Evolutionary conservation across 2,888 invertebrate species (phyloP).

Genomic region (Gortyna flavago): DNA sequence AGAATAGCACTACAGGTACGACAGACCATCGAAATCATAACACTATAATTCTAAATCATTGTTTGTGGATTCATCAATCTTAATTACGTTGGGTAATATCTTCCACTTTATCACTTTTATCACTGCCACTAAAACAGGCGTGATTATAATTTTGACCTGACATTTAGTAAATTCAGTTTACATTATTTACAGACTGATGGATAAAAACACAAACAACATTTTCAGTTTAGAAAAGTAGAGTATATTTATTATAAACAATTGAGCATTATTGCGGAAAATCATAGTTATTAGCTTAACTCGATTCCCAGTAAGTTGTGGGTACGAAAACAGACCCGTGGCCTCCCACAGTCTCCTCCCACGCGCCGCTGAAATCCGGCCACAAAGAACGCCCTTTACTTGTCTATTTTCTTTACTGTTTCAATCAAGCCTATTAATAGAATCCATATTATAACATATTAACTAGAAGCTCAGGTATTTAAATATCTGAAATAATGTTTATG

Average conservation of each 20-base stretch:
- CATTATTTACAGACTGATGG: slow-evolving; percentile 2
- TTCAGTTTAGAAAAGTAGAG: slow-evolving; percentile 9
- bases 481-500: background rate
- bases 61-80: background rate
- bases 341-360: slow-evolving; percentile 52
- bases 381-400: slow-evolving; percentile 21
- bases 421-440: slow-evolving; percentile 34
- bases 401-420: slow-evolving; percentile 39
- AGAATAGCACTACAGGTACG: background rate
- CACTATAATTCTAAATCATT: background rate
- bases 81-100: background rate
- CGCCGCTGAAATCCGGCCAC: slow-evolving; percentile 17
- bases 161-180: slow-evolving; percentile 15
- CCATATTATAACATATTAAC: background rate
- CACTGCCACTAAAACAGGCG: background rate
- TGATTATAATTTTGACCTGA: slow-evolving; percentile 12
- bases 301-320: slow-evolving; percentile 21
- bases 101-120: background rate
- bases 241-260: slow-evolving; percentile 19
- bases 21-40: background rate
- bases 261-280: slow-evolving; percentile 27
- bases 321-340: slow-evolving; percentile 29
- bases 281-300: slow-evolving; percentile 32
- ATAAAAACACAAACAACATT: slow-evolving; percentile 14
- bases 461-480: background rate